These are phyloP conservation scores for Paramisgurnus dabryanus DNA, from an alignment of 2,113 vertebrate species.

Conservation along the genomic window DNA sequence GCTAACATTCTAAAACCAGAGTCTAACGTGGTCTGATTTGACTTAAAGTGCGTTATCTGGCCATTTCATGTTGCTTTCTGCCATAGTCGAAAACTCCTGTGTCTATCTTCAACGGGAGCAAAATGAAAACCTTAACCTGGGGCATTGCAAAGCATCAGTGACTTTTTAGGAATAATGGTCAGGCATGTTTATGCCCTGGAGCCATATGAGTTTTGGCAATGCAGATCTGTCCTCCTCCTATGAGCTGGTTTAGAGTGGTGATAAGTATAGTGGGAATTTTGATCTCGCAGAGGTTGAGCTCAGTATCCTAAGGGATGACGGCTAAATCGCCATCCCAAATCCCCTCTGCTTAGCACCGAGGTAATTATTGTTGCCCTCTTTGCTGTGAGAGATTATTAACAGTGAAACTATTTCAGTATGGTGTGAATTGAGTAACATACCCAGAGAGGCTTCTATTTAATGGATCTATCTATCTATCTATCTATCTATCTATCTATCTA, in stretches of 20 bases:
- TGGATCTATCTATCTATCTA: not conserved
- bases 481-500: too few species aligned
- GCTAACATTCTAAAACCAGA: constrained; percentile 83
- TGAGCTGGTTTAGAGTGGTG: constrained; percentile 13
- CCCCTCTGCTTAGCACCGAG: constrained; percentile 21
- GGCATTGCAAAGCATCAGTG: constrained; percentile 89
- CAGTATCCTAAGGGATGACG: constrained; percentile 29
- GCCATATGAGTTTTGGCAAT: not conserved
- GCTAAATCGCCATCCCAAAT: constrained; percentile 47
- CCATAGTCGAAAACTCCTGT: constrained; percentile 95
- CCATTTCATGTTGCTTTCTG: constrained; percentile 97
- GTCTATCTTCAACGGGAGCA: constrained; percentile 86
- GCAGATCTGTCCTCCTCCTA: not conserved
- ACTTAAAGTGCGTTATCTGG: constrained; percentile 90
- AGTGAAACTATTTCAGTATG: constrained; percentile 46
- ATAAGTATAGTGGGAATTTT: constrained; percentile 13
- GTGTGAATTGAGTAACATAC: constrained; percentile 40
- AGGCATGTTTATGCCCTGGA: not conserved
- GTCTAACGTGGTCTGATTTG: constrained; percentile 93
- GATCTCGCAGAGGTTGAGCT: constrained; percentile 25
- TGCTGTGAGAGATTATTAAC: constrained; percentile 48
- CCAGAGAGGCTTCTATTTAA: constrained; percentile 2
- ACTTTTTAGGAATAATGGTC: constrained; percentile 44
- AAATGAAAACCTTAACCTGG: constrained; percentile 92
- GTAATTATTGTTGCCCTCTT: constrained; percentile 55